A percentile compares a stretch with the other conserved stretches of the same genome.
Conservation (phyloP, 2,888 invertebrate species). For the Leptinotarsa haldemani region DNA sequence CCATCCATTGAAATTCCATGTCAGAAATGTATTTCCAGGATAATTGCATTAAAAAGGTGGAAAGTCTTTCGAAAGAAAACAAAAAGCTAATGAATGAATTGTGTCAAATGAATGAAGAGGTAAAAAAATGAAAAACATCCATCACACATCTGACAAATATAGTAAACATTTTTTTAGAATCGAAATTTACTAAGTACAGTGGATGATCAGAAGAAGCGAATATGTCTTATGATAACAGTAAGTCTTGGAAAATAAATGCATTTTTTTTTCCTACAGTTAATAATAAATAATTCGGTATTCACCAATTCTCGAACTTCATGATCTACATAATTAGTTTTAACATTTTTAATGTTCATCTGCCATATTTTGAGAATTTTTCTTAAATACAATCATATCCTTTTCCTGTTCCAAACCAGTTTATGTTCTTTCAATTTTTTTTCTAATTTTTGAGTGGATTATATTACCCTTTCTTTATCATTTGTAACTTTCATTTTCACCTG, state of each 20-base stretch:
- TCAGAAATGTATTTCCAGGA: slow-evolving; percentile 35
- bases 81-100: slow-evolving; percentile 44
- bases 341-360: background rate
- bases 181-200: slow-evolving; percentile 46
- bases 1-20: background rate
- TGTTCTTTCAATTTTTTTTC: background rate
- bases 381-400: background rate
- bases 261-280: background rate
- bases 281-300: too few relatives aligned
- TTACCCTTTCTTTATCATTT: background rate
- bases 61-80: slow-evolving; percentile 43
- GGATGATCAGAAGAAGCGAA: slow-evolving; percentile 42
- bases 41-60: slow-evolving; percentile 34
- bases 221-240: slow-evolving; percentile 45
- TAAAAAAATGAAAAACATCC: slow-evolving; percentile 26
- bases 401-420: background rate
- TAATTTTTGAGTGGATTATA: background rate
- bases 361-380: background rate
- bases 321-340: background rate
- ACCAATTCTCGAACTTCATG: background rate
- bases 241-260: slow-evolving; percentile 33
- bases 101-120: slow-evolving; percentile 48
- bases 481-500: background rate
- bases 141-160: slow-evolving; percentile 8
- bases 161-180: slow-evolving; percentile 47